Conservation (phyloP, 2,113 vertebrate species). For the Thalassoma bifasciatum region DNA sequence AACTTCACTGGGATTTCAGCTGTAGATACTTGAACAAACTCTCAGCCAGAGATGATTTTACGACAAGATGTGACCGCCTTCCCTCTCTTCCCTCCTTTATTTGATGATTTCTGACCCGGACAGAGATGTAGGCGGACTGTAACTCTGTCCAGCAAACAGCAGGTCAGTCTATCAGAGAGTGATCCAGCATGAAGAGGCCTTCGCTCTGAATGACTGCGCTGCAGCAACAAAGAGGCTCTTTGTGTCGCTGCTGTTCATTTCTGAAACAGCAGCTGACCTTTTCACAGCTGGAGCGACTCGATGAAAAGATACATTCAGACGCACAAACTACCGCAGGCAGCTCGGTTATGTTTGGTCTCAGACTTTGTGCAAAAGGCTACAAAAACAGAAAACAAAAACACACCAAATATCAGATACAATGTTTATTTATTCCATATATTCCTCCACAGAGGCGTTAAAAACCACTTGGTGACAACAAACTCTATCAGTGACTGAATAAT, state of each 20-base stretch:
- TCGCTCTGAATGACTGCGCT: constrained; percentile 11
- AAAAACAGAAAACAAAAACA: neutral
- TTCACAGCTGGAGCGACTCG: constrained; percentile 18
- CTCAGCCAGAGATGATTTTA: too few relatives aligned
- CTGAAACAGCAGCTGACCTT: constrained; percentile 10
- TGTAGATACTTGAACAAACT: too few relatives aligned
- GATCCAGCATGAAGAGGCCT: neutral
- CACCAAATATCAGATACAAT: constrained; percentile 61
- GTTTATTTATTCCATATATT: constrained; percentile 71
- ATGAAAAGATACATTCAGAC: constrained; percentile 36
- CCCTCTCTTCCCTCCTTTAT: too few relatives aligned
- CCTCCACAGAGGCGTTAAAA: constrained; percentile 69
- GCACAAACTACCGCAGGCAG: neutral
- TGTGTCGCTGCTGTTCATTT: constrained; percentile 35
- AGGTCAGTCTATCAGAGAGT: neutral
- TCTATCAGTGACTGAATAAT: constrained; percentile 47
- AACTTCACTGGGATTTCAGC: too few relatives aligned
- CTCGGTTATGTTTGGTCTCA: neutral
- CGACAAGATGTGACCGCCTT: too few relatives aligned
- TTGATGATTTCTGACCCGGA: too few relatives aligned
- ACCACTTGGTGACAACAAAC: constrained; percentile 63
- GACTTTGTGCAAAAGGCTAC: neutral
- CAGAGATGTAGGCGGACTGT: neutral
- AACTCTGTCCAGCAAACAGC: neutral
- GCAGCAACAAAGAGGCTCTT: constrained; percentile 42